phyloP scores from a whole-genome alignment of 2,888 invertebrate genomes.

The Lochmaea crataegi region DNA sequence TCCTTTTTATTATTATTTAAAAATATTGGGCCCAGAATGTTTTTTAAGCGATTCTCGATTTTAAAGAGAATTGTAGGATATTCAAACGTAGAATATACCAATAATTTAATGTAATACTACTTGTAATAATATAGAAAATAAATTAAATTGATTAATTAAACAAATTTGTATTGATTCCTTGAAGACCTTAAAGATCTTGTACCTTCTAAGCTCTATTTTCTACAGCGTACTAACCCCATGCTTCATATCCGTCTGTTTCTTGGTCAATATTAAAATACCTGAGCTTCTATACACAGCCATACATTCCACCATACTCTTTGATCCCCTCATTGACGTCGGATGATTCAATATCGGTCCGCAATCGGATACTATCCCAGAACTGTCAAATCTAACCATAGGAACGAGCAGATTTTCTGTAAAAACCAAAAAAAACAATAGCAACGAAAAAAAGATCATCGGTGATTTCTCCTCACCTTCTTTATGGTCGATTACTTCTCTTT shows the following conservation, averaged over 20 bases:
- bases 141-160: too few relatives aligned
- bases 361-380: slow-evolving; percentile 58
- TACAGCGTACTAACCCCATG: slow-evolving; percentile 60
- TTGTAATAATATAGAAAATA: too few relatives aligned
- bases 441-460: too few relatives aligned
- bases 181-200: too few relatives aligned
- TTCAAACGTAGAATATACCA: too few relatives aligned
- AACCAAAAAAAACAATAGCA: neutral
- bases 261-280: slow-evolving; percentile 60
- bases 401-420: slow-evolving; percentile 58
- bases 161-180: too few relatives aligned
- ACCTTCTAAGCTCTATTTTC: slow-evolving; percentile 27
- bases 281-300: slow-evolving; percentile 59
- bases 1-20: too few relatives aligned
- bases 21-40: too few relatives aligned
- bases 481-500: slow-evolving; percentile 52
- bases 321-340: slow-evolving; percentile 52
- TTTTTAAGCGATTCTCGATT: too few relatives aligned
- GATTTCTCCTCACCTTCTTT: slow-evolving; percentile 50
- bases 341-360: slow-evolving; percentile 49
- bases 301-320: slow-evolving; percentile 62
- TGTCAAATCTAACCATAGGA: slow-evolving; percentile 62
- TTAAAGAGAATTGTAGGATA: too few relatives aligned
- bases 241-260: slow-evolving; percentile 54
- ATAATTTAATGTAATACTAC: too few relatives aligned